Percentiles rank a stretch among this genome's conserved stretches.
phyloP scores from a whole-genome alignment of 2,113 vertebrate species.

The Otis tarda region DNA sequence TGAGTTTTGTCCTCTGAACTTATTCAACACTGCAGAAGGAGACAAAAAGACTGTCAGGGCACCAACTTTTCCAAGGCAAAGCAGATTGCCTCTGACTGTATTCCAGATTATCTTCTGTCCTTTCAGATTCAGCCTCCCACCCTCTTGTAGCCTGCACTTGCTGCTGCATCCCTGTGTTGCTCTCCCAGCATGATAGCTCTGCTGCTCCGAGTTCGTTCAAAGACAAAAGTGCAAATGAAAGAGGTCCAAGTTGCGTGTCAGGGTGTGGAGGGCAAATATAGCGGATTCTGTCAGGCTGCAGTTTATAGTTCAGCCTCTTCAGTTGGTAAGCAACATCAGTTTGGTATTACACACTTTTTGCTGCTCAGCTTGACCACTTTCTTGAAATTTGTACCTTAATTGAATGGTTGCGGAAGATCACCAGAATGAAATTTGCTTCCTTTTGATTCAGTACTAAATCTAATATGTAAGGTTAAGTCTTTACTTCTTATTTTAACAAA shows the following conservation, averaged over 20 bases:
- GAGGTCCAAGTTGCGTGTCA: neutral
- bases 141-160: neutral
- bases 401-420: neutral
- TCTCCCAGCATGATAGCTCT: neutral
- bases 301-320: neutral
- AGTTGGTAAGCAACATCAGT: neutral
- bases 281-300: neutral
- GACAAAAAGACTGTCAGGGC: neutral
- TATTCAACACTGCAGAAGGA: neutral
- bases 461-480: neutral
- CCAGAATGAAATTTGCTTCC: neutral
- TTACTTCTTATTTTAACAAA: neutral
- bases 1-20: neutral
- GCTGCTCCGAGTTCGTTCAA: neutral
- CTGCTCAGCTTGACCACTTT: neutral
- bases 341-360: neutral
- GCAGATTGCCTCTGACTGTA: neutral
- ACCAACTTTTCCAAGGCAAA: neutral
- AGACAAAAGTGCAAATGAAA: neutral
- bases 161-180: neutral
- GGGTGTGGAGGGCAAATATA: neutral
- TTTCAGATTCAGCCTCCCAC: neutral
- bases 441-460: neutral
- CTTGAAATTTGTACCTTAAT: neutral
- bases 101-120: neutral